Conservation (phyloP, 2,113 vertebrate species). For the Oreochromis spilurus region DNA sequence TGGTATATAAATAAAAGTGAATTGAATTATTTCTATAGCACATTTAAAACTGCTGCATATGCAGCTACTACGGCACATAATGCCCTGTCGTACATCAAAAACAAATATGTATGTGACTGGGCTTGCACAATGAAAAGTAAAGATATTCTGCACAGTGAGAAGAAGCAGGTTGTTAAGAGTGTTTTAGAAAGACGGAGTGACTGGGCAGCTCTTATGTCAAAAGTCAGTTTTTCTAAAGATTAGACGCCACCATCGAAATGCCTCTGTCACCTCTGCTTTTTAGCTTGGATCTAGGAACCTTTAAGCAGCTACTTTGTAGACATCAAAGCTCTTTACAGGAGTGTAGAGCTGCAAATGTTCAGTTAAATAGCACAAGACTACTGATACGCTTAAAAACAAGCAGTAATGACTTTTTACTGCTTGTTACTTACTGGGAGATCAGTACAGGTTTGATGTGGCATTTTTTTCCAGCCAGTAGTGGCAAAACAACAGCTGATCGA, state of each 20-base stretch:
- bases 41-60: neutral
- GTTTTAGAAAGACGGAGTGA: neutral
- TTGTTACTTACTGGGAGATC: neutral
- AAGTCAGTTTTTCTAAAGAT: neutral
- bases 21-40: no score
- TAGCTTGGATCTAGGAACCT: neutral
- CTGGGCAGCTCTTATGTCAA: neutral
- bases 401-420: neutral
- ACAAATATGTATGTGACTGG: neutral
- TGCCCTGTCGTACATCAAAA: neutral
- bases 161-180: neutral
- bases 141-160: neutral
- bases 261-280: neutral
- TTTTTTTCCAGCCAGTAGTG: neutral
- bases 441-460: neutral
- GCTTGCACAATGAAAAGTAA: neutral
- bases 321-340: neutral
- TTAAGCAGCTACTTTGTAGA: neutral
- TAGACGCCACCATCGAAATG: neutral
- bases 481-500: neutral
- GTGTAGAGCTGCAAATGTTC: neutral
- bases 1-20: neutral
- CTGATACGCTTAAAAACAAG: neutral
- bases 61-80: neutral
- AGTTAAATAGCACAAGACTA: neutral